A percentile compares a stretch with the other conserved stretches of the same genome.
These are phyloP conservation scores for Calliphora vomitoria DNA, from an alignment of 2,888 invertebrate genomes.

Conservation along the genomic window DNA sequence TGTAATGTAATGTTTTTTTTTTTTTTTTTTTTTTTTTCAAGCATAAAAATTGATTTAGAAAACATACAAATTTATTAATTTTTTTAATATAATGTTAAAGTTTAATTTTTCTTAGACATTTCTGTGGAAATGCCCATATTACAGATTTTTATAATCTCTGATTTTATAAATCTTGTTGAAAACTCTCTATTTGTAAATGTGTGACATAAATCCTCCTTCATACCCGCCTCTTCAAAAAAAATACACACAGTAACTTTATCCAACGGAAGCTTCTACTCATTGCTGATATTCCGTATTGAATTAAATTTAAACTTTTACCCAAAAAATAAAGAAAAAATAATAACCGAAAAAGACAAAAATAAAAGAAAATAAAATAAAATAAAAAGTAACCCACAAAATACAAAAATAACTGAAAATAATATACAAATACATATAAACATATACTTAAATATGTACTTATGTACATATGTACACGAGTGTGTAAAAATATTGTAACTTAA, in stretches of 20 bases:
- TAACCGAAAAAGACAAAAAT: conserved; percentile 27
- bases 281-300: conserved; percentile 83
- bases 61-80: too few species aligned
- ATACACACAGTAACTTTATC: conserved; percentile 76
- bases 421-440: conserved; percentile 1
- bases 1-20: too few species aligned
- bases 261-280: conserved; percentile 81
- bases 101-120: too few species aligned
- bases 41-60: too few species aligned
- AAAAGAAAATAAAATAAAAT: conserved; percentile 5
- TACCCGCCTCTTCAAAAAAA: not conserved
- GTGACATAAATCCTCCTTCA: not conserved
- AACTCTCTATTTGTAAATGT: too few species aligned
- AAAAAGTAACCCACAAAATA: conserved; percentile 58
- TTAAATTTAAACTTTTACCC: conserved; percentile 82
- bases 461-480: not conserved
- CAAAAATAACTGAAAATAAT: conserved; percentile 24
- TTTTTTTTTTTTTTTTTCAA: too few species aligned
- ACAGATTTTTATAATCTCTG: too few species aligned
- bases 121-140: too few species aligned
- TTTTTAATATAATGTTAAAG: too few species aligned
- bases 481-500: conserved; percentile 37
- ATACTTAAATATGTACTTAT: not conserved
- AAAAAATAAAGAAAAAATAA: conserved; percentile 28
- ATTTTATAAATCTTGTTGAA: too few species aligned